Percentiles rank a stretch among this genome's conserved stretches.
phyloP scores from a whole-genome alignment of 2,888 invertebrate species.

The Drosophila phalerata region DNA sequence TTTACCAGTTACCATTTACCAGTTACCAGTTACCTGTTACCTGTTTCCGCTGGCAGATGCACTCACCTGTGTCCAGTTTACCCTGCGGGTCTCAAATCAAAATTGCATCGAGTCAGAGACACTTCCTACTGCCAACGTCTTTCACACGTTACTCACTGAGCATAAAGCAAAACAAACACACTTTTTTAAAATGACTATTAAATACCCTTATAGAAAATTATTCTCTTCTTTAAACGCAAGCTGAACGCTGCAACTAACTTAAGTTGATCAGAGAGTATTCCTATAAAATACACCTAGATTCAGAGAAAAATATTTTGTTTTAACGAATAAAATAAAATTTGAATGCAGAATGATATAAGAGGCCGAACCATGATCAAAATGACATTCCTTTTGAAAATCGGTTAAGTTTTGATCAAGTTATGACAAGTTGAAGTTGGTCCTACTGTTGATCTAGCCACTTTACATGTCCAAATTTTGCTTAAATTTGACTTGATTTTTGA shows the following conservation, averaged over 20 bases:
- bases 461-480: too few species aligned
- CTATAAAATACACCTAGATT: too few species aligned
- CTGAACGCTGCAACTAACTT: neutral
- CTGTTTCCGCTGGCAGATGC: conserved; percentile 54
- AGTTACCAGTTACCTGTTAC: conserved; percentile 36
- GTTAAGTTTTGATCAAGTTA: too few species aligned
- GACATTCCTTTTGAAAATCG: too few species aligned
- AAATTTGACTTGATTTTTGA: too few species aligned
- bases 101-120: conserved; percentile 62
- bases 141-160: conserved; percentile 77
- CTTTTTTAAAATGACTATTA: neutral
- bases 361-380: too few species aligned
- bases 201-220: conserved; percentile 18
- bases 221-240: neutral
- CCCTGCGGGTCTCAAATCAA: conserved; percentile 70
- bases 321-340: too few species aligned
- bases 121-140: conserved; percentile 54
- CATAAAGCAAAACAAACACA: conserved; percentile 59
- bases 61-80: conserved; percentile 68
- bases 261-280: neutral
- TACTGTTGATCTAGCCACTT: too few species aligned
- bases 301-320: too few species aligned
- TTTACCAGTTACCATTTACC: conserved; percentile 26
- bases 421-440: too few species aligned
- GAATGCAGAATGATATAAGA: too few species aligned